Conservation (phyloP, 2,888 invertebrate species). For the Pyrgus malvae region DNA sequence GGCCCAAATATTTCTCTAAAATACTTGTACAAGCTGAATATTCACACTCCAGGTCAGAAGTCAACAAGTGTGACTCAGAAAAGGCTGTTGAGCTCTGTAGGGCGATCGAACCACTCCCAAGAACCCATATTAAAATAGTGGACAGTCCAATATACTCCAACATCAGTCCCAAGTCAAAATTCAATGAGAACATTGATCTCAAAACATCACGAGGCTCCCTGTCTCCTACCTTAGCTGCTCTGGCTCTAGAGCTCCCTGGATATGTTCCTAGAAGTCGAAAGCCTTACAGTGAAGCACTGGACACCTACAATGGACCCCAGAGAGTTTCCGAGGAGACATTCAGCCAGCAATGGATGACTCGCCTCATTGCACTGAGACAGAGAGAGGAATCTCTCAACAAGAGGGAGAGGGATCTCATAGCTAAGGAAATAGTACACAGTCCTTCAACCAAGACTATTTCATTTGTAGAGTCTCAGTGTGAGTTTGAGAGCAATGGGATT, state of each 20-base stretch:
- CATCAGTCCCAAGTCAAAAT: constrained; percentile 49
- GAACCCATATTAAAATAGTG: constrained; percentile 46
- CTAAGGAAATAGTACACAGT: constrained; percentile 70
- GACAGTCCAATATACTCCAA: constrained; percentile 69
- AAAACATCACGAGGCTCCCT: constrained; percentile 45
- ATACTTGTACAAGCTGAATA: constrained; percentile 51
- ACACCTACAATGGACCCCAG: constrained; percentile 61
- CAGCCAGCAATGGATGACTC: constrained; percentile 80
- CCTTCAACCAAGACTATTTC: constrained; percentile 57
- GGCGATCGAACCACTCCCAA: constrained; percentile 57
- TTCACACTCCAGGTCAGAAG: constrained; percentile 43
- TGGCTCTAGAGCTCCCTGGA: constrained; percentile 74
- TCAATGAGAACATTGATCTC: constrained; percentile 40
- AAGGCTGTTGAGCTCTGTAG: constrained; percentile 63
- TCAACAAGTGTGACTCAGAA: constrained; percentile 72
- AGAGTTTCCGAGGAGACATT: constrained; percentile 79
- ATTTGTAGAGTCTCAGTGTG: constrained; percentile 41
- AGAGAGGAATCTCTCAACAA: constrained; percentile 76
- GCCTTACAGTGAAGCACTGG: constrained; percentile 52
- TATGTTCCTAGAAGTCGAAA: constrained; percentile 68
- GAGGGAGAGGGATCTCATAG: constrained; percentile 71
- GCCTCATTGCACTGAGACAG: constrained; percentile 74
- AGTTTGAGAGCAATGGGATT: constrained; percentile 59
- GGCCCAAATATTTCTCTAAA: constrained; percentile 48
- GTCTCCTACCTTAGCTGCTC: constrained; percentile 71